Conservation (phyloP, 1,140 invertebrate genomes). For the Diprion similis region DNA sequence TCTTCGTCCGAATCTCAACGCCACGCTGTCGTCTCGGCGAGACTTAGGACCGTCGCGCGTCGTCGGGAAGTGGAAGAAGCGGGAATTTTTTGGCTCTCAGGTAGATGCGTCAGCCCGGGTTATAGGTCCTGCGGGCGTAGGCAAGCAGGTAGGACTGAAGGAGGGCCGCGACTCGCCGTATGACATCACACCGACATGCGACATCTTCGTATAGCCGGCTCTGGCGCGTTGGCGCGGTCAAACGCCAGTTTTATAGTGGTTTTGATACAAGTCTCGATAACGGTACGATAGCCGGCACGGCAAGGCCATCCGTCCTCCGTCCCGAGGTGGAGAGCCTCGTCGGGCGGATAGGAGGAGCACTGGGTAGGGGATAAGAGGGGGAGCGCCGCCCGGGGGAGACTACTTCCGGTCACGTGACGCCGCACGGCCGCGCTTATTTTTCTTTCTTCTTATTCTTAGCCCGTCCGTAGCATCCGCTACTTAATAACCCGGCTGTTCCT, state of each 20-base stretch:
- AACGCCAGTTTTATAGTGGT: neutral
- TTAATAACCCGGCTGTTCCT: conserved; percentile 54
- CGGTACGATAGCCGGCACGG: neutral
- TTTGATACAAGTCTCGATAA: conserved; percentile 7
- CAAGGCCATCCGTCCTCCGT: conserved; percentile 1
- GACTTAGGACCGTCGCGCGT: too few species aligned
- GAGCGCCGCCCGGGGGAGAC: conserved; percentile 39
- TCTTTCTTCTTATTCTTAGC: conserved; percentile 63
- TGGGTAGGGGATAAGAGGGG: conserved; percentile 40
- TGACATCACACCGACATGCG: too few species aligned
- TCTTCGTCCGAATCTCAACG: too few species aligned
- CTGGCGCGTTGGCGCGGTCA: neutral
- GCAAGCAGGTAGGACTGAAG: too few species aligned
- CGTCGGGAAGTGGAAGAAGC: too few species aligned
- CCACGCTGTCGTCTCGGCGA: too few species aligned
- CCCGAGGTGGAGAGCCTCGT: neutral
- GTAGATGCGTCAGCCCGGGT: too few species aligned
- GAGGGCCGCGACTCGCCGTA: too few species aligned
- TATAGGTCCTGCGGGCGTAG: too few species aligned
- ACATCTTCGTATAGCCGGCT: too few species aligned
- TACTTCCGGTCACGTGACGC: conserved; percentile 63
- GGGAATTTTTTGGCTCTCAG: too few species aligned
- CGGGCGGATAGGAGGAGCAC: neutral
- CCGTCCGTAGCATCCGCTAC: conserved; percentile 53
- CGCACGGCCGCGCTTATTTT: conserved; percentile 58